phyloP scores from a whole-genome alignment of 2,888 invertebrate genomes.

The Pseudococcus viburni region DNA sequence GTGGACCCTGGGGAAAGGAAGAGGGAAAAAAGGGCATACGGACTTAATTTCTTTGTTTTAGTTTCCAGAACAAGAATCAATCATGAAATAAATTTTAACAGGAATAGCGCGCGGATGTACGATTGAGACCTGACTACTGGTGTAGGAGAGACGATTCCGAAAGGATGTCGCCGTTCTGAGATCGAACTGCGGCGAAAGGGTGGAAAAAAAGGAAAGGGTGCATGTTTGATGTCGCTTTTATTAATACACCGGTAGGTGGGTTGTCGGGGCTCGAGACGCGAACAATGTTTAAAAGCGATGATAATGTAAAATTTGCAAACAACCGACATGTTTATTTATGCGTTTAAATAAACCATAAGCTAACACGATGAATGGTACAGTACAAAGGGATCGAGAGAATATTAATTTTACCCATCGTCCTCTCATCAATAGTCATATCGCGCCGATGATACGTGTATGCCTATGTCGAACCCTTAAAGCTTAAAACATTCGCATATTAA shows the following conservation, averaged over 20 bases:
- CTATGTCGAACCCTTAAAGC: neutral
- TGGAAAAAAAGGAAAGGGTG: slow-evolving; percentile 53
- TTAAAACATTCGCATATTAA: slow-evolving; percentile 22
- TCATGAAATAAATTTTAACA: too few species aligned
- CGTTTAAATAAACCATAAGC: slow-evolving; percentile 66
- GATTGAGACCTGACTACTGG: too few species aligned
- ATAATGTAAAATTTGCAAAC: slow-evolving; percentile 66
- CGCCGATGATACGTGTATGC: slow-evolving; percentile 1
- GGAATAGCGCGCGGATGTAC: too few species aligned
- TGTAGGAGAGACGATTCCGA: too few species aligned
- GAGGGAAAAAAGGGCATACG: too few species aligned
- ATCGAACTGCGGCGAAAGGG: neutral
- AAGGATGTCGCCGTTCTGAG: neutral
- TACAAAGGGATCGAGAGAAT: slow-evolving; percentile 63
- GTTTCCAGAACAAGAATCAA: too few species aligned
- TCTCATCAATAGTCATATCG: slow-evolving; percentile 45
- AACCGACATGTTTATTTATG: slow-evolving; percentile 65
- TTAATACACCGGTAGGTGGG: slow-evolving; percentile 54
- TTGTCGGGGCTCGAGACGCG: slow-evolving; percentile 3
- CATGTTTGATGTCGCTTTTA: slow-evolving; percentile 66
- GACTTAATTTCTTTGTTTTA: too few species aligned
- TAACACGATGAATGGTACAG: slow-evolving; percentile 53
- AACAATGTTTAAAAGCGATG: slow-evolving; percentile 64
- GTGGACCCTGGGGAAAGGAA: too few species aligned
- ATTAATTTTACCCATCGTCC: slow-evolving; percentile 61